These are phyloP conservation scores for Sarcoramphus papa DNA, from an alignment of 2,797 vertebrate genomes.

Conservation along the genomic window DNA sequence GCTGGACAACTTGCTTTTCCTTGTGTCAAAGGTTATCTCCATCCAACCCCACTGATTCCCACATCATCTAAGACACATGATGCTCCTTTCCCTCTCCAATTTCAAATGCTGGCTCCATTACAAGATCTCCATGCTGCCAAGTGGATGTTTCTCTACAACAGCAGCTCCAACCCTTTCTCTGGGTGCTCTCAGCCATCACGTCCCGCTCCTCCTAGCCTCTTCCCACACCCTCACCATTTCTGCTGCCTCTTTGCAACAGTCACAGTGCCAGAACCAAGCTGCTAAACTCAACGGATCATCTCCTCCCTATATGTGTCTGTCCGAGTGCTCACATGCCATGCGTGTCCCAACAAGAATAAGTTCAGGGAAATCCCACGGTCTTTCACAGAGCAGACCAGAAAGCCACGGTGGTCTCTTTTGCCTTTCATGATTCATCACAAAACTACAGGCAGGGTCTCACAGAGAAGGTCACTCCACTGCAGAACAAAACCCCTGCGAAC, in stretches of 20 bases:
- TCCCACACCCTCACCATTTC: not conserved
- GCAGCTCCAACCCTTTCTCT: not conserved
- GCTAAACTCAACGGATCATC: not conserved
- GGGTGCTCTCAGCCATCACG: not conserved
- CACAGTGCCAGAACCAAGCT: not conserved
- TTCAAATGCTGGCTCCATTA: not conserved
- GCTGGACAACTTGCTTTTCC: not conserved
- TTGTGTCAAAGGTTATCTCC: not conserved
- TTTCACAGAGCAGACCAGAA: not conserved
- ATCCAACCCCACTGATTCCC: not conserved
- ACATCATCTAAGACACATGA: not conserved
- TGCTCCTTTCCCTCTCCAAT: not conserved
- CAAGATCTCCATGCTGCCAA: not conserved
- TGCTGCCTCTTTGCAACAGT: not conserved
- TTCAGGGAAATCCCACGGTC: not conserved
- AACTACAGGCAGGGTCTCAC: not conserved
- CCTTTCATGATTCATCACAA: not conserved
- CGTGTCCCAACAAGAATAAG: not conserved
- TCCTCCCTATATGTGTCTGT: not conserved
- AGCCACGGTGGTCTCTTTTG: not conserved
- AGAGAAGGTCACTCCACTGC: not conserved
- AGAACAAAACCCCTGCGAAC: not conserved
- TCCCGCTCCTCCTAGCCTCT: not conserved
- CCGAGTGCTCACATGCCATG: too few species aligned
- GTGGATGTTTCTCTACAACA: not conserved